These are phyloP conservation scores for Periophthalmus modestus DNA, from an alignment of 2,113 vertebrate species.

Conservation along the genomic window DNA sequence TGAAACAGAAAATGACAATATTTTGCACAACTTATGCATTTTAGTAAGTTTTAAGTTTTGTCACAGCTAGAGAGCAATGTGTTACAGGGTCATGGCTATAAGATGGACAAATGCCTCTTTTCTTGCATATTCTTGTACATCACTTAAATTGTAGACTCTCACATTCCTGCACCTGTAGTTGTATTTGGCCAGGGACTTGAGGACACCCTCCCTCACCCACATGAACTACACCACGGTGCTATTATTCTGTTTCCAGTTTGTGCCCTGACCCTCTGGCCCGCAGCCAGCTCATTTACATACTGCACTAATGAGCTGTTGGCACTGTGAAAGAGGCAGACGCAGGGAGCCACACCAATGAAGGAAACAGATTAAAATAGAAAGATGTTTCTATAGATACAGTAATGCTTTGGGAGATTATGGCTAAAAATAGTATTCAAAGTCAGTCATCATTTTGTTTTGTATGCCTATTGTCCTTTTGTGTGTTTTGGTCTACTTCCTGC, in stretches of 20 bases:
- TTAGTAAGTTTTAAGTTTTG: conserved; percentile 11
- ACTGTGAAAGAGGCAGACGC: conserved; percentile 58
- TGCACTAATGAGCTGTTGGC: conserved; percentile 81
- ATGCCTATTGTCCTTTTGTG: conserved; percentile 7
- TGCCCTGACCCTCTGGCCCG: conserved; percentile 90
- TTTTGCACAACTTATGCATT: conserved; percentile 14
- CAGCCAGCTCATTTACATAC: conserved; percentile 91
- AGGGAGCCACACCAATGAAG: conserved; percentile 46
- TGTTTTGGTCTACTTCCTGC: conserved; percentile 7
- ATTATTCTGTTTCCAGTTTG: conserved; percentile 94
- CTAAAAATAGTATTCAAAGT: conserved; percentile 2
- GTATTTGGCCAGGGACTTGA: conserved; percentile 18
- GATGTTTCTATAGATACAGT: conserved; percentile 12
- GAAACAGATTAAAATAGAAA: conserved; percentile 37
- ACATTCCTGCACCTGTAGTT: conserved; percentile 10
- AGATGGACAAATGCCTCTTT: neutral
- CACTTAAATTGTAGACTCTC: conserved; percentile 6
- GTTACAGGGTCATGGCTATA: conserved; percentile 20
- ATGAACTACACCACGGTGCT: conserved; percentile 79
- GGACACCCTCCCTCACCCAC: conserved; percentile 26
- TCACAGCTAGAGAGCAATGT: conserved; percentile 4
- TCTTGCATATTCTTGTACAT: neutral
- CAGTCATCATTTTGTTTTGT: neutral
- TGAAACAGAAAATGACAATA: conserved; percentile 11
- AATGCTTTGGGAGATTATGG: neutral